These are phyloP conservation scores for Novumbra hubbsi DNA, from an alignment of 2,797 vertebrate species.

Conservation along the genomic window DNA sequence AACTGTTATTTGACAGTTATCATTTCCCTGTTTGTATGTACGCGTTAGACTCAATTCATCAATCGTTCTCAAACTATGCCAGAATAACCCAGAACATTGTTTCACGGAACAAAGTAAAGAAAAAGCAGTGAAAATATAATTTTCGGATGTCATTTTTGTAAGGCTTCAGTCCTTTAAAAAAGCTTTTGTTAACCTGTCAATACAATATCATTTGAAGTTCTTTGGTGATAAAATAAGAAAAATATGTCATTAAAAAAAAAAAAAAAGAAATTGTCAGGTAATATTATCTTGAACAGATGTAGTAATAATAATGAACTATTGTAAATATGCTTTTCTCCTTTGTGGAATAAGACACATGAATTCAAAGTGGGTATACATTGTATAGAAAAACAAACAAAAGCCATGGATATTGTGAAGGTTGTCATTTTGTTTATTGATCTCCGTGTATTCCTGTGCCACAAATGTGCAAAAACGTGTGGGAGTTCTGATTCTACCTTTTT, in stretches of 20 bases:
- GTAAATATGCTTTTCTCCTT: constrained; percentile 77
- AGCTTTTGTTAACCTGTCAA: constrained; percentile 25
- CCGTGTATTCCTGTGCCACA: constrained; percentile 70
- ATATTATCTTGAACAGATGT: constrained; percentile 66
- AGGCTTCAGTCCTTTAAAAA: constrained; percentile 24
- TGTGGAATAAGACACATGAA: constrained; percentile 63
- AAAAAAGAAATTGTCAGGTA: constrained; percentile 35
- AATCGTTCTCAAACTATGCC: constrained; percentile 18
- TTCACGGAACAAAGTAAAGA: constrained; percentile 11
- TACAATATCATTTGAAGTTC: constrained; percentile 26
- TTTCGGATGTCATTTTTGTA: constrained; percentile 33
- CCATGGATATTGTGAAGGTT: constrained; percentile 91
- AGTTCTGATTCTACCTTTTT: constrained; percentile 34
- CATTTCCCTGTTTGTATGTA: constrained; percentile 9
- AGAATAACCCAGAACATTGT: constrained; percentile 22
- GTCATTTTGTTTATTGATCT: constrained; percentile 90
- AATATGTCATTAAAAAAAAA: constrained; percentile 20
- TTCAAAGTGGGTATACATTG: constrained; percentile 76
- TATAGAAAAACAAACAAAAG: constrained; percentile 84
- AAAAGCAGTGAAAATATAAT: constrained; percentile 14
- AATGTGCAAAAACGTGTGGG: constrained; percentile 65
- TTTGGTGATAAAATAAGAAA: constrained; percentile 28
- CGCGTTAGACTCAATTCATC: neutral
- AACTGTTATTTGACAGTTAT: constrained; percentile 10
- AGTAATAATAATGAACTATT: constrained; percentile 73